Conservation (phyloP, 1,140 invertebrate species). For the Zaprionus davidi region DNA sequence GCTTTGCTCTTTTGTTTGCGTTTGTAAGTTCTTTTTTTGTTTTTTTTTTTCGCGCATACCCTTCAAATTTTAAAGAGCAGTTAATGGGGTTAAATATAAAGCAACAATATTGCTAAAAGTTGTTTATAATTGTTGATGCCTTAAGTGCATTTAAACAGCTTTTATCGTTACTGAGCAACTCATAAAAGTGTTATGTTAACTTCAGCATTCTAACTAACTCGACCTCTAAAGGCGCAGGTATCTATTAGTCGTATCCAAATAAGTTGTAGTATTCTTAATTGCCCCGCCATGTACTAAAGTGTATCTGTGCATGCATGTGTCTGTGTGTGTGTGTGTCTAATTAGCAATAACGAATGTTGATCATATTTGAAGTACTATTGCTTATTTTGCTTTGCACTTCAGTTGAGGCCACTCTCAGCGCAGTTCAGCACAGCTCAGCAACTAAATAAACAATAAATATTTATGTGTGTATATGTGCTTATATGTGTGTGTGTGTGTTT, state of each 20-base stretch:
- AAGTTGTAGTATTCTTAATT: not conserved
- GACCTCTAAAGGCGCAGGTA: conserved; percentile 2
- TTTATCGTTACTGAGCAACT: not conserved
- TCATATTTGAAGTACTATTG: conserved; percentile 25
- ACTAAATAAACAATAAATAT: conserved; percentile 50
- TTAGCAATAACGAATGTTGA: conserved; percentile 51
- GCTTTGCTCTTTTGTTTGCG: conserved; percentile 29
- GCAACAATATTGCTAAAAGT: not conserved
- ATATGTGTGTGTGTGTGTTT: conserved; percentile 8
- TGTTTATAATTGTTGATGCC: no score
- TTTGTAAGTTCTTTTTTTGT: conserved; percentile 32
- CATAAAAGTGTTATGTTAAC: not conserved
- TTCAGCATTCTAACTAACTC: not conserved
- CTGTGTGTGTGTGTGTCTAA: conserved; percentile 43
- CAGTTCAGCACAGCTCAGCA: conserved; percentile 5
- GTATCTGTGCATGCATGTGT: conserved; percentile 18
- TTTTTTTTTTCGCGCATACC: not conserved
- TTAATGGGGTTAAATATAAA: not conserved
- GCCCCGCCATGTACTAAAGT: conserved; percentile 2
- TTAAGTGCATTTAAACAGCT: not conserved
- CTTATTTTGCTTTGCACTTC: conserved; percentile 20
- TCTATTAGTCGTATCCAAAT: conserved; percentile 1
- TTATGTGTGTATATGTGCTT: not conserved
- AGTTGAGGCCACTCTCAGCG: conserved; percentile 2
- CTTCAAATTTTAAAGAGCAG: not conserved